These are phyloP conservation scores for Capitulum mitella DNA, from an alignment of 2,888 invertebrate species.

Conservation along the genomic window DNA sequence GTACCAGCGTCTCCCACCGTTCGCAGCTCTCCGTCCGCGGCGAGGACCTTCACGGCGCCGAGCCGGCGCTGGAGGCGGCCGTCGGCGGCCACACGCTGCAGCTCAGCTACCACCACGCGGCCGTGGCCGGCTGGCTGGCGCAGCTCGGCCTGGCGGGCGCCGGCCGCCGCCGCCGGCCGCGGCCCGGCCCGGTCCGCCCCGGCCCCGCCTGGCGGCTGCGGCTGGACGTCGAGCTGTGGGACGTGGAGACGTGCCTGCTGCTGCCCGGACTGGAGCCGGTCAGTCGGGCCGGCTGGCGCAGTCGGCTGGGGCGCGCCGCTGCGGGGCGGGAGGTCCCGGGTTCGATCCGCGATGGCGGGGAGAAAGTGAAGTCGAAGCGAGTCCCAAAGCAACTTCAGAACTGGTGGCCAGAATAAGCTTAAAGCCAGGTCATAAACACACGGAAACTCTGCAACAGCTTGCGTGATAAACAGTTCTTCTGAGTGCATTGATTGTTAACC, in stretches of 20 bases:
- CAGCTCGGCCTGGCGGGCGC: background rate
- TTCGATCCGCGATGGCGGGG: no score
- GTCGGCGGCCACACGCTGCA: conserved; percentile 16
- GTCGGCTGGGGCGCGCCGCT: no score
- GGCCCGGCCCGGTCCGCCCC: background rate
- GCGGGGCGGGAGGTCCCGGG: no score
- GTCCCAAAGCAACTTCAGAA: no score
- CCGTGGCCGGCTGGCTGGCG: background rate
- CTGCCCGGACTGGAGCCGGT: conserved; percentile 2
- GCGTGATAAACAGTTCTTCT: no score
- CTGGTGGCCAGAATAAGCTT: no score
- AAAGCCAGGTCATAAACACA: no score
- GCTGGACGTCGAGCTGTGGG: conserved; percentile 17
- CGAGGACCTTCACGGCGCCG: background rate
- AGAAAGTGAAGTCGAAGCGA: no score
- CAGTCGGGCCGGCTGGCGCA: background rate
- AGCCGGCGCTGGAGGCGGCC: background rate
- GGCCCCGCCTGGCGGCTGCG: background rate
- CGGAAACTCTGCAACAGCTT: no score
- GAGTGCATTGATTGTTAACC: no score
- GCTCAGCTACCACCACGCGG: background rate
- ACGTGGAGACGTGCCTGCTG: background rate
- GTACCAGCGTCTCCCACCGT: background rate
- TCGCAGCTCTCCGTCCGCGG: background rate
- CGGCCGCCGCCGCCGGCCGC: background rate